Evolutionary conservation across 1,140 invertebrate species (phyloP).

Genomic region (Wiebesia pumilae): DNA sequence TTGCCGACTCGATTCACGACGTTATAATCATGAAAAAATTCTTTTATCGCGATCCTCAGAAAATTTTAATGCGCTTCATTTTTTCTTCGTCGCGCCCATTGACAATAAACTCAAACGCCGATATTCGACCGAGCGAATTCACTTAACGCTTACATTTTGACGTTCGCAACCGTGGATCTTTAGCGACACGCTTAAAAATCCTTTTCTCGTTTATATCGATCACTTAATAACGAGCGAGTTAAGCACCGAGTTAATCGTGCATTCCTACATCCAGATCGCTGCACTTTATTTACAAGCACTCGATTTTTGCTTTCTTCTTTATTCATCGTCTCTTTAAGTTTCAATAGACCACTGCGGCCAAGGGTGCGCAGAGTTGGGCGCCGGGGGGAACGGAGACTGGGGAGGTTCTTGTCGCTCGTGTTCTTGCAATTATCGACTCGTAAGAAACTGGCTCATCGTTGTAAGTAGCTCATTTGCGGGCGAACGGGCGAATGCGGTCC

Average conservation of each 20-base stretch:
- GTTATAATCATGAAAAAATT: background rate
- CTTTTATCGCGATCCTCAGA: background rate
- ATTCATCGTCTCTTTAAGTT: constrained; percentile 44
- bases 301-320: constrained; percentile 16
- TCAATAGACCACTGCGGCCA: constrained; percentile 4
- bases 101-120: background rate
- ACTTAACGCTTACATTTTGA: too few relatives aligned
- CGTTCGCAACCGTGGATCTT: too few relatives aligned
- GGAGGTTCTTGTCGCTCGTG: background rate
- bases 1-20: background rate
- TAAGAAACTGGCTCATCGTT: constrained; percentile 6
- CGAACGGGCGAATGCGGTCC: too few relatives aligned
- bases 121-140: background rate
- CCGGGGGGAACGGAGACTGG: too few relatives aligned
- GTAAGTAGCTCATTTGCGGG: constrained; percentile 14
- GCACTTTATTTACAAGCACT: constrained; percentile 7
- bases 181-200: too few relatives aligned
- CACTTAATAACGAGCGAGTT: constrained; percentile 32
- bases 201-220: background rate
- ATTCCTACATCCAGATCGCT: background rate
- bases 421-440: constrained; percentile 34
- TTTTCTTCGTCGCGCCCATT: background rate
- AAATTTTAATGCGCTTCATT: background rate
- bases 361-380: too few relatives aligned
- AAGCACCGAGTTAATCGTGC: background rate